These are phyloP conservation scores for Tenthredo notha DNA, from an alignment of 2,888 invertebrate species.

Conservation along the genomic window DNA sequence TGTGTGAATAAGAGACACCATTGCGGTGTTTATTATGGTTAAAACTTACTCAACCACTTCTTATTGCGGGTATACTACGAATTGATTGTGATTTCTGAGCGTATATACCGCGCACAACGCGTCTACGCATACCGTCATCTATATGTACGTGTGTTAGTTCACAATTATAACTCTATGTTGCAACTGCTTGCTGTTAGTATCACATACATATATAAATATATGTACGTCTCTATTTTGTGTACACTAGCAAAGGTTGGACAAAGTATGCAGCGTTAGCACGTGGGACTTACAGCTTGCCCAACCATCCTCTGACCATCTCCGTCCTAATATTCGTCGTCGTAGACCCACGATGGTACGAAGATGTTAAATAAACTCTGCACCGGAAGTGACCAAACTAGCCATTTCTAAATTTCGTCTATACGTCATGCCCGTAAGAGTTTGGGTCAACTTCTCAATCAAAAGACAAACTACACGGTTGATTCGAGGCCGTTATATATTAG, in stretches of 20 bases:
- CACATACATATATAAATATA: neutral
- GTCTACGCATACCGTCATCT: slow-evolving; percentile 12
- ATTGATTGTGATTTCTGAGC: slow-evolving; percentile 43
- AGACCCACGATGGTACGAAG: neutral
- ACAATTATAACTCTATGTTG: slow-evolving; percentile 50
- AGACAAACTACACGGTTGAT: neutral
- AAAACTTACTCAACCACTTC: slow-evolving; percentile 34
- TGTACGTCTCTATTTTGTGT: neutral
- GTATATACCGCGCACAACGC: slow-evolving; percentile 23
- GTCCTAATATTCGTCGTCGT: slow-evolving; percentile 31
- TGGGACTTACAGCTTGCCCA: slow-evolving; percentile 47
- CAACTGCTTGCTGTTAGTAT: slow-evolving; percentile 43
- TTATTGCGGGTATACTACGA: slow-evolving; percentile 28
- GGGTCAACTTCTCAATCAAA: slow-evolving; percentile 25
- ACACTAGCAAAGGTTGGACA: slow-evolving; percentile 34
- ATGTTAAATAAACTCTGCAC: slow-evolving; percentile 12
- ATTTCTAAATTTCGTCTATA: neutral
- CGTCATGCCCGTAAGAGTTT: neutral
- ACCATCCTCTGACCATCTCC: neutral
- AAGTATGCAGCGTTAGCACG: slow-evolving; percentile 49
- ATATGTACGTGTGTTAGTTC: slow-evolving; percentile 40
- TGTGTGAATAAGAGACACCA: slow-evolving; percentile 9
- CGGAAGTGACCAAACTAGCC: neutral
- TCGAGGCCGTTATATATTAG: slow-evolving; percentile 26
- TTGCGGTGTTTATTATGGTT: neutral